Conservation (phyloP, 1,140 invertebrate species). For the Drosophila equinoxialis region DNA sequence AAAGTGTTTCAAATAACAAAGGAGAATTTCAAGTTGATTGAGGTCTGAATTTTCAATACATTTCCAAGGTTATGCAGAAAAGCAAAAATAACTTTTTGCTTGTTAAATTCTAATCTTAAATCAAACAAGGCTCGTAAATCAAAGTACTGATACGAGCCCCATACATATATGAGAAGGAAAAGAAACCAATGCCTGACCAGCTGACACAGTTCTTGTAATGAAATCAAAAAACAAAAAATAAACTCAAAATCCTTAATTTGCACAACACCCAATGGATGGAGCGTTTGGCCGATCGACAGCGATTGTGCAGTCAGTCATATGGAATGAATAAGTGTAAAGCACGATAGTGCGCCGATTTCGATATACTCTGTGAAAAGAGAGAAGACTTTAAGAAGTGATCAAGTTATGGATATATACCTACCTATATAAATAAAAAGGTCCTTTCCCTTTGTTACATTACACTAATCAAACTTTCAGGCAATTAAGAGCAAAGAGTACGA, state of each 20-base stretch:
- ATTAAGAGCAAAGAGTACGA: background rate
- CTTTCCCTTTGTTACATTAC: no score
- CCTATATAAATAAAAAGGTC: no score
- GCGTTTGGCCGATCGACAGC: constrained; percentile 24
- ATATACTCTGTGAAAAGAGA: no score
- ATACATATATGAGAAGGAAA: background rate
- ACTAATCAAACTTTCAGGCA: no score
- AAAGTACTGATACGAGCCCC: constrained; percentile 37
- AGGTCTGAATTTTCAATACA: background rate
- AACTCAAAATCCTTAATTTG: constrained; percentile 47
- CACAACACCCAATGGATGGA: constrained; percentile 26
- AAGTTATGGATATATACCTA: no score
- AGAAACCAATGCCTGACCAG: constrained; percentile 37
- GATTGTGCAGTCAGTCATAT: constrained; percentile 54
- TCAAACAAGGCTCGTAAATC: constrained; percentile 40
- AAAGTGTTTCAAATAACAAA: constrained; percentile 31
- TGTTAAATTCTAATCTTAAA: constrained; percentile 22
- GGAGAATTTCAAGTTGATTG: background rate
- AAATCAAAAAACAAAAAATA: constrained; percentile 20
- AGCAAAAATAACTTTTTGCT: background rate
- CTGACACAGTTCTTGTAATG: constrained; percentile 46
- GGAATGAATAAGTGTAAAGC: constrained; percentile 16
- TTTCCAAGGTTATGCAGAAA: background rate
- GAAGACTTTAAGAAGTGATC: no score
- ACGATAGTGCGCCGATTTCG: no score